phyloP scores from a whole-genome alignment of 2,113 vertebrate species.

The Geococcyx californianus region DNA sequence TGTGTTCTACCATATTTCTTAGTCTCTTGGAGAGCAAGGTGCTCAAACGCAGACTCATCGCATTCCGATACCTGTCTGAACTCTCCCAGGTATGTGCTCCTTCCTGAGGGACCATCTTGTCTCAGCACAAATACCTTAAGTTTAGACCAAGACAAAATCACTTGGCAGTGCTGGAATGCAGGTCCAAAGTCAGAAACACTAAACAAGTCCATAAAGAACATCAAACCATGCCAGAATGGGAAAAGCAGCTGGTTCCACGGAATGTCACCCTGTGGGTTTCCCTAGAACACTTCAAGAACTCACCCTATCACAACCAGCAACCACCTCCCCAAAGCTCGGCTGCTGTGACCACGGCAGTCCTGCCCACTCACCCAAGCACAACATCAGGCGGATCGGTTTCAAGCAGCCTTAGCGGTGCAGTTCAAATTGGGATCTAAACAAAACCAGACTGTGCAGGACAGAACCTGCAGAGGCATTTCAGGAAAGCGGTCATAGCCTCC shows the following conservation, averaged over 20 bases:
- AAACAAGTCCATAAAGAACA: not conserved
- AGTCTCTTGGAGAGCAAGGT: not conserved
- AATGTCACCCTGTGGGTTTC: not conserved
- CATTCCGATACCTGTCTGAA: not conserved
- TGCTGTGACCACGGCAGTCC: rapidly evolving
- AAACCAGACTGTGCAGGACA: not conserved
- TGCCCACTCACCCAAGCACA: not conserved
- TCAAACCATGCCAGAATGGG: not conserved
- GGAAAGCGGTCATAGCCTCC: not conserved
- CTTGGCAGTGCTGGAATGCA: not conserved
- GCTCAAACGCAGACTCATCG: not conserved
- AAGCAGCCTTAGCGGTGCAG: not conserved
- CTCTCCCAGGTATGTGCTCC: not conserved
- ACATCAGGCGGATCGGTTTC: not conserved
- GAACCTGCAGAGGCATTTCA: not conserved
- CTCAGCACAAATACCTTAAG: not conserved
- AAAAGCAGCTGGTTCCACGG: not conserved
- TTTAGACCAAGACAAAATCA: not conserved
- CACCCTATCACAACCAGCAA: not conserved
- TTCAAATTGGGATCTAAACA: not conserved
- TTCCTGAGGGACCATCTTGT: not conserved
- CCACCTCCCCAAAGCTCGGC: not conserved
- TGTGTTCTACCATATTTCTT: not conserved
- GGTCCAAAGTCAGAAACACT: not conserved
- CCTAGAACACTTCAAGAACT: not conserved